Evolutionary conservation across 2,888 invertebrate species (phyloP).

Genomic region (Alviniconcha strummeri): DNA sequence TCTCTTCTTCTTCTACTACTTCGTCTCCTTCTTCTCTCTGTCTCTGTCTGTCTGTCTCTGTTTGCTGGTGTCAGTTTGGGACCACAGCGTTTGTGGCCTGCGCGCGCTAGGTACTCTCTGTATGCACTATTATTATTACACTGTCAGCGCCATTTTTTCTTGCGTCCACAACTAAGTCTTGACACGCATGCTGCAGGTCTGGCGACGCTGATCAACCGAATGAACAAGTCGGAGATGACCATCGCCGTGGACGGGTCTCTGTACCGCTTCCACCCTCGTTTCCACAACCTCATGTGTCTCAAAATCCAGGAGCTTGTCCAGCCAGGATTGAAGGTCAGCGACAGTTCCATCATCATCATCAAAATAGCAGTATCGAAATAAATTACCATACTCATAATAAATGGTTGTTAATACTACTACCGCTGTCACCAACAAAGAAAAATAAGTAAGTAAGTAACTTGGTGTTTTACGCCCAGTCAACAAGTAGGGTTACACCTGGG

Average conservation of each 20-base stretch:
- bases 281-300: constrained; percentile 75
- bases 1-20: too few species aligned
- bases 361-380: not conserved
- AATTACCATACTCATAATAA: not conserved
- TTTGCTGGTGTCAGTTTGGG: not conserved
- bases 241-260: constrained; percentile 97
- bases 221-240: constrained; percentile 89
- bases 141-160: too few species aligned
- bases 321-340: constrained; percentile 60
- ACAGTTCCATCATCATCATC: not conserved
- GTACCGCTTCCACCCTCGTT: constrained; percentile 96
- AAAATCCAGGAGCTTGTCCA: constrained; percentile 67
- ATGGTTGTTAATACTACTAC: too few species aligned
- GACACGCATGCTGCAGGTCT: constrained; percentile 64
- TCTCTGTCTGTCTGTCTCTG: not conserved
- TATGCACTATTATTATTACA: too few species aligned
- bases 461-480: too few species aligned
- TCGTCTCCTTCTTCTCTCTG: too few species aligned
- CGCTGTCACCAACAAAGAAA: not conserved
- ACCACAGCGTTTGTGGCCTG: too few species aligned
- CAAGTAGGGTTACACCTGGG: too few species aligned
- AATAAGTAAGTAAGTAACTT: not conserved
- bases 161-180: not conserved
- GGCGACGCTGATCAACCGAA: constrained; percentile 91
- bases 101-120: too few species aligned